These are phyloP conservation scores for Formica aserva DNA, from an alignment of 2,888 invertebrate genomes.

Conservation along the genomic window DNA sequence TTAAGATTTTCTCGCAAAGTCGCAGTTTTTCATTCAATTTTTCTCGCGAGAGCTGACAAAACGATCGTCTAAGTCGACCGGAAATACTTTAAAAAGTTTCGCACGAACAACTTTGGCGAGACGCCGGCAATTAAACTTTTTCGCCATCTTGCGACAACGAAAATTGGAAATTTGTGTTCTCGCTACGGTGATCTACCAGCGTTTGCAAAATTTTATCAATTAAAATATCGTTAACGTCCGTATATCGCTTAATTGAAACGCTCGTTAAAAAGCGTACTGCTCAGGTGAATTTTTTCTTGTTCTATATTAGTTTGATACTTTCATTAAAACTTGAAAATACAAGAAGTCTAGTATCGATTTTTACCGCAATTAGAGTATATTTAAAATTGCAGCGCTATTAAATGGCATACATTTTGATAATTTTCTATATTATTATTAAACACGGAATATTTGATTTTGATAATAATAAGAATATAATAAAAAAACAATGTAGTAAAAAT, in stretches of 20 bases:
- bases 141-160: conserved; percentile 64
- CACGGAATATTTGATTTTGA: background rate
- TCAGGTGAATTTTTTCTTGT: conserved; percentile 14
- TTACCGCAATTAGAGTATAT: background rate
- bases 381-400: background rate
- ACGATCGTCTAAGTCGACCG: conserved; percentile 69
- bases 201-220: conserved; percentile 69
- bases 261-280: conserved; percentile 22
- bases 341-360: background rate
- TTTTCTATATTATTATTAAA: background rate
- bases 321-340: background rate
- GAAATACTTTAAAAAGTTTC: conserved; percentile 78
- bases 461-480: background rate
- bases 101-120: conserved; percentile 55
- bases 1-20: background rate
- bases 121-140: conserved; percentile 79
- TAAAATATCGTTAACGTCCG: conserved; percentile 62
- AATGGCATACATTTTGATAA: background rate
- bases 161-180: conserved; percentile 78
- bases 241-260: background rate
- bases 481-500: background rate
- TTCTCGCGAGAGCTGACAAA: conserved; percentile 49
- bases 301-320: background rate
- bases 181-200: conserved; percentile 12
- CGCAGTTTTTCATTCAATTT: conserved; percentile 28